These are phyloP conservation scores for Trissoscelio sp. DNA, from an alignment of 2,888 invertebrate genomes.

Conservation along the genomic window DNA sequence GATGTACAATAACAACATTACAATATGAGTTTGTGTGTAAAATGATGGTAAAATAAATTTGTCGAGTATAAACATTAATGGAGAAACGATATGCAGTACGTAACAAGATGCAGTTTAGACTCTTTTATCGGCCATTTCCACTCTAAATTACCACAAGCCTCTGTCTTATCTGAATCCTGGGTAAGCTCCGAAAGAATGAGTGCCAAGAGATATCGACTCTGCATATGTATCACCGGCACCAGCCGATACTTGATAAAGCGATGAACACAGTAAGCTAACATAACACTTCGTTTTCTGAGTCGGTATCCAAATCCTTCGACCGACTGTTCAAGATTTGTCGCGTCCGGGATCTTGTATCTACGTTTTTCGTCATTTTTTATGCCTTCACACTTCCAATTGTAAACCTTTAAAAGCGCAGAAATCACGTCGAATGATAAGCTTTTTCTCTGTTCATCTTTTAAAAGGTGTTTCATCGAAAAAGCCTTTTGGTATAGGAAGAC, in stretches of 20 bases:
- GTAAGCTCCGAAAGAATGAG: constrained; percentile 79
- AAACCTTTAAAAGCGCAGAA: constrained; percentile 6
- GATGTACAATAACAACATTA: too few species aligned
- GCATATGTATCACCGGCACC: constrained; percentile 78
- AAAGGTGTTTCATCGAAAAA: constrained; percentile 23
- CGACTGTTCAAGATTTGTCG: constrained; percentile 51
- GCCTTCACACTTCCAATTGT: background rate
- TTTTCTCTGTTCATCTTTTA: constrained; percentile 1
- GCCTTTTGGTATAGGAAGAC: constrained; percentile 25
- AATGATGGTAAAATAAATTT: constrained; percentile 1
- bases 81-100: constrained; percentile 18
- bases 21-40: too few species aligned
- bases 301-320: constrained; percentile 48
- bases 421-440: constrained; percentile 22
- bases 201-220: constrained; percentile 80
- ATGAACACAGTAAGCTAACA: constrained; percentile 66
- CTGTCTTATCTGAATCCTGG: constrained; percentile 76
- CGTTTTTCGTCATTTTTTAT: background rate
- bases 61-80: constrained; percentile 28
- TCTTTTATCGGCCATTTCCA: constrained; percentile 75
- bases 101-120: constrained; percentile 59
- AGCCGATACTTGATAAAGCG: constrained; percentile 75
- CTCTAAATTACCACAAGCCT: constrained; percentile 79
- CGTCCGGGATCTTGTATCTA: constrained; percentile 34
- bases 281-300: constrained; percentile 56